Percentiles rank a stretch among this genome's conserved stretches.
Evolutionary conservation across 2,797 vertebrate genomes (phyloP).

Genomic region (Pantherophis vulpinus): DNA sequence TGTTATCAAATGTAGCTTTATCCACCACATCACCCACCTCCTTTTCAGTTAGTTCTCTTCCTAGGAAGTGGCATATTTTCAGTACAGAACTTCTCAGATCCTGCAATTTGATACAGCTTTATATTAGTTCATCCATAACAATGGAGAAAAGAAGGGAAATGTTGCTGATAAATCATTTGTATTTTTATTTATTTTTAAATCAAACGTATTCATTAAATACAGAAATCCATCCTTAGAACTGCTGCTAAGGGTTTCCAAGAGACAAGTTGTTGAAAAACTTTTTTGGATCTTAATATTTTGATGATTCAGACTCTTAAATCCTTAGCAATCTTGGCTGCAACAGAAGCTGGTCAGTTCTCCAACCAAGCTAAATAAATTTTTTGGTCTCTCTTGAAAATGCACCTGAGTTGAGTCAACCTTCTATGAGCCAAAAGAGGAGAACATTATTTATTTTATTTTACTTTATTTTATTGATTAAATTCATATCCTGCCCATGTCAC

Average conservation of each 20-base stretch:
- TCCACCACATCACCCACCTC: conserved; percentile 1
- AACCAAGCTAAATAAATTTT: not conserved
- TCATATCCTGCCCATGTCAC: no score
- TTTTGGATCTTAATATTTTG: not conserved
- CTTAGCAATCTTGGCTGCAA: not conserved
- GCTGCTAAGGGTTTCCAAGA: not conserved
- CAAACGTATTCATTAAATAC: not conserved
- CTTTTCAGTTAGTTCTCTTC: not conserved
- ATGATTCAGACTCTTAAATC: not conserved
- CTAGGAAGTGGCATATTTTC: conserved; percentile 12
- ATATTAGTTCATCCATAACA: not conserved
- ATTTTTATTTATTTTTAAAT: not conserved
- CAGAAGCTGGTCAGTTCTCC: not conserved
- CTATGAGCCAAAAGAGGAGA: not conserved
- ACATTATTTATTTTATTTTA: no score
- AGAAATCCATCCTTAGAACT: not conserved
- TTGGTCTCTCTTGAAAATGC: not conserved
- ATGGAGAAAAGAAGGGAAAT: not conserved
- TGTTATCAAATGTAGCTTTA: conserved; percentile 5
- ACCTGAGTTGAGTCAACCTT: not conserved
- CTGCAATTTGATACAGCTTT: not conserved
- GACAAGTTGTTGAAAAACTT: not conserved
- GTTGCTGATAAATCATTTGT: not conserved
- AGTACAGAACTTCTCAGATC: not conserved
- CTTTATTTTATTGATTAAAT: no score